Evolutionary conservation across 2,797 vertebrate species (phyloP), one percentile per base, ranked within the genome.

Genomic region (Babyrousa celebensis): DNA sequence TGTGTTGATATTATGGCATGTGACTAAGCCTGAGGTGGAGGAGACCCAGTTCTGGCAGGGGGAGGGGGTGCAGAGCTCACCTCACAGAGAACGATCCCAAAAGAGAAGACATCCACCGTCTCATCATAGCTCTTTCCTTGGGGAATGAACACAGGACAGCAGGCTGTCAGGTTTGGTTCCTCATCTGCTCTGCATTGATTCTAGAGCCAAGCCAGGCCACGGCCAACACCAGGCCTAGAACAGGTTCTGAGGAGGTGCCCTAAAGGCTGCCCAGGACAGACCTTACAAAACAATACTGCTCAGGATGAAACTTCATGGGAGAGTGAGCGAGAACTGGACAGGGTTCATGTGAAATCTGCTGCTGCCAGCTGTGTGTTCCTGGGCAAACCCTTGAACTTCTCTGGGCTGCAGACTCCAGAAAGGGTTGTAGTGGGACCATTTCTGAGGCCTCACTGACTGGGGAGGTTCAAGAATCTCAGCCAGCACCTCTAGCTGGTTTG

Each of bases 51-150:
- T 40, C 25, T 54, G n/a, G 62, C 29, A 60, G 58, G 70, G 54
- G 32, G 15, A 10, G 43, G 43, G 43, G 43, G 6, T 4, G 43
- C 43, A 5, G 62, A 72, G 79, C 99, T 99, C 97, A 99, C 99
- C 99, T 99, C 99, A 9, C 99, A 99, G 88, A 99, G 99, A 58
- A 99, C 99, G 60, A 99, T 99, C 85, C 99, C 99, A 96, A 99
- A 99, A 48, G 99, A 99, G 98, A 99, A 99, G 97, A 99, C 99
- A 94, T 99, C 99, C 98, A 99, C 99, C 3, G 99, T 99, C 97
- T 99, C 99, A 67, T 99, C 99, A 0, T 99, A 99, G 97, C 99
- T 99, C 98, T 99, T 99, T 88, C 99, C 99, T 99, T 97, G 54
- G 89, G 93, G 91, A 98, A 97, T 89, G 91, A 98, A 97, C 91